Evolutionary conservation across 2,888 invertebrate genomes (phyloP).

Genomic region (Hydrotaea cyrtoneurina): DNA sequence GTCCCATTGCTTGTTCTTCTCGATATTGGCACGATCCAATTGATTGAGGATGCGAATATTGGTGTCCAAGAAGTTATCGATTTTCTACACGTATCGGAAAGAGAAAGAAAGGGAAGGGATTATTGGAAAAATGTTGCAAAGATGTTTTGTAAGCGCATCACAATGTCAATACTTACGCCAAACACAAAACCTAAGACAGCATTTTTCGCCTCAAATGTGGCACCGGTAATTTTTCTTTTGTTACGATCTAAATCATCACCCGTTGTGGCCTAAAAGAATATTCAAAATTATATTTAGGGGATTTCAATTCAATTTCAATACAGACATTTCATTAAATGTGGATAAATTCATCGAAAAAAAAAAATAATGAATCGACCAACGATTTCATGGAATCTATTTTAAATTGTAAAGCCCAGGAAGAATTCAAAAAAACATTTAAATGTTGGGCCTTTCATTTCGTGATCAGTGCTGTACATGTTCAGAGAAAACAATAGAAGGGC

Average conservation of each 20-base stretch:
- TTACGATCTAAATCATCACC: constrained; percentile 83
- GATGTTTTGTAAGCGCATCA: neutral
- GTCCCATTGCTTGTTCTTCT: constrained; percentile 88
- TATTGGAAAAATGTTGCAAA: neutral
- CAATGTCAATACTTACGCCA: constrained; percentile 85
- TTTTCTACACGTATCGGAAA: constrained; percentile 85
- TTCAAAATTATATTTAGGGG: constrained; percentile 41
- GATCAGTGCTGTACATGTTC: no score
- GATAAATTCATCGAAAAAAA: no score
- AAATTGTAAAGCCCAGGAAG: no score
- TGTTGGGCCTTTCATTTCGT: no score
- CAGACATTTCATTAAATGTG: neutral
- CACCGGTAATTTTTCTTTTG: constrained; percentile 88
- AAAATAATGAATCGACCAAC: no score
- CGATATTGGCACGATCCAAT: constrained; percentile 87
- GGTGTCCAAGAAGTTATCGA: constrained; percentile 90
- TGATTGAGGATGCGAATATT: constrained; percentile 87
- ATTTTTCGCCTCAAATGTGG: constrained; percentile 88
- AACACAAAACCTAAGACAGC: constrained; percentile 91
- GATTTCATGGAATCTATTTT: no score
- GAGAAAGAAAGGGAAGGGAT: constrained; percentile 24
- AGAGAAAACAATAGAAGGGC: no score
- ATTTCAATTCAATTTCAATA: constrained; percentile 4
- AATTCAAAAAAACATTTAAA: no score
- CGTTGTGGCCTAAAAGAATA: constrained; percentile 81